Percentiles rank a stretch among this genome's conserved stretches.
These are phyloP conservation scores for Myzus persicae DNA, from an alignment of 1,140 invertebrate genomes.

Conservation along the genomic window DNA sequence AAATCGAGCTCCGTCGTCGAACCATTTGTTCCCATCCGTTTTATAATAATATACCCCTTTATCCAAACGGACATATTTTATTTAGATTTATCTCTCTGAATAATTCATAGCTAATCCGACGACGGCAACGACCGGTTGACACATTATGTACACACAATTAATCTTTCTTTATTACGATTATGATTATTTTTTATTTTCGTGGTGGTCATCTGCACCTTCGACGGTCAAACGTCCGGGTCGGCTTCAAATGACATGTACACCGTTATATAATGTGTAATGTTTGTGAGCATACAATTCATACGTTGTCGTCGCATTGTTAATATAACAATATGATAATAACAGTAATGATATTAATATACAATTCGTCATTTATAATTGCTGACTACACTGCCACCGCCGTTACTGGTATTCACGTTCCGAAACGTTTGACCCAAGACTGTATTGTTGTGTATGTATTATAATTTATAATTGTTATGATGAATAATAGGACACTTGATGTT, in stretches of 20 bases:
- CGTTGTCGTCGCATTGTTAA: not conserved
- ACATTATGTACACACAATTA: not conserved
- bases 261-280: not conserved
- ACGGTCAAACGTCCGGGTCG: not conserved
- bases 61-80: not conserved
- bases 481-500: not conserved
- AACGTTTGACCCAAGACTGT: not conserved
- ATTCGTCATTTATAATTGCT: constrained; percentile 18
- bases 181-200: not conserved
- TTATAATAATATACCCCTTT: not conserved
- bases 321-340: too few species aligned
- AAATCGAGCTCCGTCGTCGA: constrained; percentile 32
- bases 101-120: constrained; percentile 32
- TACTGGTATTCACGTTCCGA: not conserved
- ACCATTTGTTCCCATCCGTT: not conserved
- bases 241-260: not conserved
- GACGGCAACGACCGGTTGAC: constrained; percentile 22
- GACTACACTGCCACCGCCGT: not conserved
- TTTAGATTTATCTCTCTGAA: constrained; percentile 21
- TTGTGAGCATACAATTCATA: not conserved
- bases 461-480: not conserved
- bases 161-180: constrained; percentile 17
- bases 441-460: not conserved
- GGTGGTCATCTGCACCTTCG: not conserved
- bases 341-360: not conserved